Conservation (phyloP, 1,140 invertebrate genomes). For the Brachionus manjavacas region DNA sequence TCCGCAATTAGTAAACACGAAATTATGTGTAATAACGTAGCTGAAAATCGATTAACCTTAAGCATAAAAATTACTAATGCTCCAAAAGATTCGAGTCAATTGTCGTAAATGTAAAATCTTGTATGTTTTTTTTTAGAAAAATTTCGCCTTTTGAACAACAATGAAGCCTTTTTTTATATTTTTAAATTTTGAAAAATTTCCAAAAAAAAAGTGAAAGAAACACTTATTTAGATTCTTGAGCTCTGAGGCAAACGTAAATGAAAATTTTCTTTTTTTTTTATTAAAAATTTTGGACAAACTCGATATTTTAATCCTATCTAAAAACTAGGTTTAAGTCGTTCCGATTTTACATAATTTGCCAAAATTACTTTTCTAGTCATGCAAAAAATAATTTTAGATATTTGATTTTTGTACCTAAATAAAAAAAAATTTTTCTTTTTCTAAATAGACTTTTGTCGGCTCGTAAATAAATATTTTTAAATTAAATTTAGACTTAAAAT, state of each 20-base stretch:
- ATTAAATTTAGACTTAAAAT: slow-evolving; percentile 15
- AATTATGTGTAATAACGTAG: background rate
- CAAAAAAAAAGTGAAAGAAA: background rate
- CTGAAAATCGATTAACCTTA: background rate
- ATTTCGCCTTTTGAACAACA: background rate
- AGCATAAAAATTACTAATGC: background rate
- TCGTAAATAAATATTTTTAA: slow-evolving; percentile 16
- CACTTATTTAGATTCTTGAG: background rate
- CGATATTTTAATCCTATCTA: background rate
- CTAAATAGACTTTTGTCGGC: background rate
- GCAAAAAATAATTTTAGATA: background rate
- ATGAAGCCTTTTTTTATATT: background rate
- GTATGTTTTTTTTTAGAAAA: background rate
- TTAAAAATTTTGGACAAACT: background rate
- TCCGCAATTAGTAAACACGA: background rate
- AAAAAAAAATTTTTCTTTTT: background rate
- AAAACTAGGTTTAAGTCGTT: slow-evolving; percentile 20
- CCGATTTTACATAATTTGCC: background rate
- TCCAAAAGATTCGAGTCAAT: background rate
- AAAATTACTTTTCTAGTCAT: background rate
- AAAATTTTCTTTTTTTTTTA: slow-evolving; percentile 3
- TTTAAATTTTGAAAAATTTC: background rate
- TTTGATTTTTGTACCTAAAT: slow-evolving; percentile 35
- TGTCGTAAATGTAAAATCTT: background rate
- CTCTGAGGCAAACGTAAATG: background rate